Base-by-base conservation (phyloP, 2,113 vertebrate species). In the Pithys albifrons region DNA sequence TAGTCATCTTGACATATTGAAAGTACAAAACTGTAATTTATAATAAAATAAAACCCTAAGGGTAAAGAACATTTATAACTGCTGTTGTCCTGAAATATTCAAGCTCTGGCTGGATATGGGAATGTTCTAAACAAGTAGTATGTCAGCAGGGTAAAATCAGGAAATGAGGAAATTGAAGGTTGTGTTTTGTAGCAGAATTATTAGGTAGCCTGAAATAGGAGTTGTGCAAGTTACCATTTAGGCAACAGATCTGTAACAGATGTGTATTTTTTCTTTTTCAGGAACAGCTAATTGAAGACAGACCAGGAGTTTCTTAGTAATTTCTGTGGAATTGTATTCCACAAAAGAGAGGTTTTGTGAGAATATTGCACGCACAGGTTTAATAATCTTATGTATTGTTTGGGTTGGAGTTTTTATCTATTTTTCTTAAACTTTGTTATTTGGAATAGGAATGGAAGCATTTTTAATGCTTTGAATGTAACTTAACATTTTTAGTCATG, bases 241-340 rank as follows among this genome's bases (percentile, higher is more conserved):
- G 64, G 61, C 45, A 87, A 7, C 39, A 52, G 45, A 59, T 85
- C 33, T 70, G 19, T 80, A 78, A 46, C 27, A 73, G 61, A 83
- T 45, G 58, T 1, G 14, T 48, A 55, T 69, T 91, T 71, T 58
- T 91, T 37, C 55, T 92, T 82, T 57, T 87, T 73, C 20, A 75
- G 80, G 80, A 89, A 72, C 35, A 90, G 31, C 51, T 94, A 70
- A 91, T 94, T 61, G 48, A 85, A 92, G 77, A 74, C 69, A 95
- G 45, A 45, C 46, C 46, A 33, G 39, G 72, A 66, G 28, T 73
- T 69, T 85, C 54, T 83, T 43, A 43, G 9, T 39, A 5, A 10
- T 62, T 85, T 66, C n/a, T 59, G 19, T 79, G 51, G 72, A 83
- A 64, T 29, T 45, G 6, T 49, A 31, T 19, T 86, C 58, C 65